Percentiles rank a stretch among this genome's conserved stretches.
Conservation (phyloP, 2,888 invertebrate genomes). For the Conus canariensis region DNA sequence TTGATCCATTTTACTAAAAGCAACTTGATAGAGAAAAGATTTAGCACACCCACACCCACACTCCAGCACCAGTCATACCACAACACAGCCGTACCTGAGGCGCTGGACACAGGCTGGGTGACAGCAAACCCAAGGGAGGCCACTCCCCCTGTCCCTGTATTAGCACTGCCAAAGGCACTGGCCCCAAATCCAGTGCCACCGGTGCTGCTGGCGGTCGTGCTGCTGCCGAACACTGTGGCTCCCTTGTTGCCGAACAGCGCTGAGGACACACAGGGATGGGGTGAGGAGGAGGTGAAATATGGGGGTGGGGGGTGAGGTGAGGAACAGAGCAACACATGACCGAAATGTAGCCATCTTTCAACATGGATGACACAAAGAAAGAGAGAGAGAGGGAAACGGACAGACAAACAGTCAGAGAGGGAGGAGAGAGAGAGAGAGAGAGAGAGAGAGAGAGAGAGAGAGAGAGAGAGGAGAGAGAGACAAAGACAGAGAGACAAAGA, state of each 20-base stretch:
- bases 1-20: no score
- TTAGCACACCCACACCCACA: no score
- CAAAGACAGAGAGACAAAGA: no score
- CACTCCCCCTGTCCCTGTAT: conserved; percentile 59
- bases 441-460: no score
- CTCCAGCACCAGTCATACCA: background rate
- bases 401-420: background rate
- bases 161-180: conserved; percentile 49
- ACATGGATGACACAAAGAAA: background rate
- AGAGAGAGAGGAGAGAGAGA: no score
- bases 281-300: background rate
- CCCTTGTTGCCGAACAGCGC: conserved; percentile 36
- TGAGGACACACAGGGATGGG: background rate
- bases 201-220: conserved; percentile 45
- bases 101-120: conserved; percentile 46
- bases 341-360: no score
- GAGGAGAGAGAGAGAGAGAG: background rate
- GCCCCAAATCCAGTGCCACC: conserved; percentile 37
- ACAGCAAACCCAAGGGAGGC: conserved; percentile 76
- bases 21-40: no score
- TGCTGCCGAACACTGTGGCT: conserved; percentile 42
- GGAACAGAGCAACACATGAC: background rate
- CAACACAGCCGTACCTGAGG: background rate
- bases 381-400: background rate
- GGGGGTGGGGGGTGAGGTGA: background rate